Evolutionary conservation across 2,113 vertebrate genomes (phyloP), one percentile per base, ranked within the genome.

Genomic region (Felis chaus): DNA sequence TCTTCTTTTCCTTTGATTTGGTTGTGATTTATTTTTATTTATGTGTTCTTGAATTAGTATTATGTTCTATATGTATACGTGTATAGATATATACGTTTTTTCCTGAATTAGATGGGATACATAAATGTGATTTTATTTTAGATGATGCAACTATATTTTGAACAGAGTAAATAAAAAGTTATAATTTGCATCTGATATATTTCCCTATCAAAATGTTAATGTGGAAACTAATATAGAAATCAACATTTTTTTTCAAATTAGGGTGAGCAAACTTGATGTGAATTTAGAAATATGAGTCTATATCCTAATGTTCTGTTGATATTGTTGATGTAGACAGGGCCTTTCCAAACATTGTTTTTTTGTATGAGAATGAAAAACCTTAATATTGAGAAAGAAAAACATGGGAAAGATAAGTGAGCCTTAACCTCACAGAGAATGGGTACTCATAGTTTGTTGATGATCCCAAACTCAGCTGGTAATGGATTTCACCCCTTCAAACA

Each of bases 121-220:
- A 21, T 79, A 39, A 76, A 55, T 73, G 7, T 80, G 25, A 7
- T 65, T 81, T 89, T 81, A 79, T 82, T 12, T 87, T 73, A 66
- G n/a, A 16, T 88, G 45, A 50, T 90, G 12, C 84, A 63, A 27
- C 5, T 85, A 4, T n/a, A 25, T 93, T 97, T 95, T 95, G 23
- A 94, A 61, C 55, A 57, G 90, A 74, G 74, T 89, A 95, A 91
- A 66, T 89, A 55, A 76, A 83, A 71, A 88, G 53, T 41, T 78
- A 6, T 11, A 73, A 15, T 7, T n/a, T 50, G 23, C 3, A 16
- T 89, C 16, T 97, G 36, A 69, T 80, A 89, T 69, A 25, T 91
- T 93, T 95, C 12, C 2, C 7, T 10, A 16, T 94, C 31, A 92
- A 5, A 90, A 33, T 65, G 61, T 85, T 94, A 50, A 29, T 39